Evolutionary conservation across 2,888 invertebrate genomes (phyloP), one percentile per base, ranked within the genome.

Genomic region (Maniola hyperantus): DNA sequence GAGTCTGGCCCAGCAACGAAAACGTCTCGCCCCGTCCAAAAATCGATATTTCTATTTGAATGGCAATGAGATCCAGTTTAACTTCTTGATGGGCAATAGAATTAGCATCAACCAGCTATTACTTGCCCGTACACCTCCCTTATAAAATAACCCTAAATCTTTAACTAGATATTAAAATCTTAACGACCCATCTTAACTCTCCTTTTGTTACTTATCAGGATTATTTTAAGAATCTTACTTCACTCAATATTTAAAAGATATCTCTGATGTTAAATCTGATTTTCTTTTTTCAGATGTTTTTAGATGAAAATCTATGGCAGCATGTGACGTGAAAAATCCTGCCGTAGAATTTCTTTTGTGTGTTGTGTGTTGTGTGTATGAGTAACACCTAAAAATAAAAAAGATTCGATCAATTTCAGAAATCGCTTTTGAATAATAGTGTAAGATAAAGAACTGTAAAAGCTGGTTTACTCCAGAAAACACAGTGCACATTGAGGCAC

Each of bases 51-150:
- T 78, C 77, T 77, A 72, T 80, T 79, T 79, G 76, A 84, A 83
- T 80, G 80, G 79, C 83, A 74, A 79, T 77, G 82, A 82, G 80
- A 76, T 72, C 78, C 82, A 81, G 83, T 85, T 80, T 84, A 84
- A 86, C 80, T 84, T 81, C 79, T 79, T 74, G 82, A 89, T 86
- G 82, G 88, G 77, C 88, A 74, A 89, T 91, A 78, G 83, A 84
- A 91, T 90, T 90, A 89, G 85, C 90, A 91, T 90, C 79, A 81
- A 75, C 72, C 73, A 68, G 81, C 88, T 82, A 87, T 90, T 84
- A 88, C 75, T 72, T 76, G 72, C 77, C 79, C 74, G 71, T 77
- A 76, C 77, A 74, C 74, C 73, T 68, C 71, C 66, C 71, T 69
- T 76, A 79, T 84, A 84, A 88, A 85, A 83, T 86, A 46, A 87